phyloP scores from a whole-genome alignment of 2,113 vertebrate genomes.

The Pluvialis apricaria region DNA sequence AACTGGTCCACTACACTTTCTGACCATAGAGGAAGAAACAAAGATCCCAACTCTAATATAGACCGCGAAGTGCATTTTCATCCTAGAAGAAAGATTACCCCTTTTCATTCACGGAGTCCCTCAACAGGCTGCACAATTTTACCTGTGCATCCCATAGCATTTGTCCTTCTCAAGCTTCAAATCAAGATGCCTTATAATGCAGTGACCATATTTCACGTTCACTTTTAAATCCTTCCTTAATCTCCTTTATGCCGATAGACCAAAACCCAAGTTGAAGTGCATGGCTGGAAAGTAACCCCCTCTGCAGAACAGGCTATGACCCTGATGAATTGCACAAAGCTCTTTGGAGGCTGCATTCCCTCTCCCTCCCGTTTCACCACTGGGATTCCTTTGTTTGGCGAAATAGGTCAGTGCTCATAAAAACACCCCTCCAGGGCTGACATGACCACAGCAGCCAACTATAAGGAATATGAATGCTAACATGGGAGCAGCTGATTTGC shows the following conservation, averaged over 20 bases:
- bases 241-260: background rate
- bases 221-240: background rate
- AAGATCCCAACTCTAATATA: background rate
- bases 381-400: slow-evolving; percentile 36
- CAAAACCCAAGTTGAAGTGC: background rate
- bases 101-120: background rate
- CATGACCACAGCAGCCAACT: background rate
- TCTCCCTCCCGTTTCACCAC: background rate
- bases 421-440: slow-evolving; percentile 20
- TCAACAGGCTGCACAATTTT: background rate
- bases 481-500: background rate
- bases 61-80: background rate
- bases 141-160: background rate
- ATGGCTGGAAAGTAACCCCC: background rate
- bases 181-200: background rate
- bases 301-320: background rate
- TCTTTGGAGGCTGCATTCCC: background rate
- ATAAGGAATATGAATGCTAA: background rate
- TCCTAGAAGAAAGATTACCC: background rate
- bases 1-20: background rate
- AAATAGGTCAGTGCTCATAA: slow-evolving; percentile 68
- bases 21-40: background rate
- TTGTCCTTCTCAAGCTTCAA: background rate
- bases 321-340: background rate
- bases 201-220: background rate